phyloP scores from a whole-genome alignment of 2,797 vertebrate genomes.

The Chelidonichthys spinosus region DNA sequence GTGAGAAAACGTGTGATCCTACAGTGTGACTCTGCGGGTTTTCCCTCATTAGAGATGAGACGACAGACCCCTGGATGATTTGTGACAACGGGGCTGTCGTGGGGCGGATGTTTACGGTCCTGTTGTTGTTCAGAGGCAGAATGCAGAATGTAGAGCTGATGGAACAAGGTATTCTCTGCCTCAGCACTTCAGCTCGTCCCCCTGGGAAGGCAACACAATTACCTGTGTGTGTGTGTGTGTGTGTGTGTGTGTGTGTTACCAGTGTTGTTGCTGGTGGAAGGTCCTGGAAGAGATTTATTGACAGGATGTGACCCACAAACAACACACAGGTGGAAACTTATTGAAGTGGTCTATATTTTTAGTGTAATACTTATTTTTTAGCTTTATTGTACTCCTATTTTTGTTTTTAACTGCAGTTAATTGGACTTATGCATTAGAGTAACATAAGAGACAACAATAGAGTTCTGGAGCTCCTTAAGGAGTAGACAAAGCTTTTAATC shows the following conservation, averaged over 20 bases:
- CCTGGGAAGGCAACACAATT: background rate
- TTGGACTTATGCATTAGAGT: background rate
- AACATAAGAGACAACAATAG: background rate
- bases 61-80: constrained; percentile 9
- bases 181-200: constrained; percentile 8
- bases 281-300: background rate
- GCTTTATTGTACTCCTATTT: background rate
- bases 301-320: constrained; percentile 12
- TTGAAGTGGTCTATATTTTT: constrained; percentile 3
- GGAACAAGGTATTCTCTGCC: background rate
- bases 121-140: constrained; percentile 19
- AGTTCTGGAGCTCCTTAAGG: background rate
- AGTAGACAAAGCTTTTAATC: background rate
- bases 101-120: background rate
- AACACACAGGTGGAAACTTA: background rate
- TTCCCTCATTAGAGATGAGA: constrained; percentile 18
- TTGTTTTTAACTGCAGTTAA: constrained; percentile 5
- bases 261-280: background rate
- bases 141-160: background rate
- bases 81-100: background rate
- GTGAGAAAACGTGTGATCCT: constrained; percentile 14
- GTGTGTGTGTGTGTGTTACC: background rate
- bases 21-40: constrained; percentile 4
- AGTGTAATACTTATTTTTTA: background rate
- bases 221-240: constrained; percentile 20